Evolutionary conservation across 1,140 invertebrate species (phyloP), one percentile per base, ranked within the genome.

Genomic region (Lordiphosa clarofinis): DNA sequence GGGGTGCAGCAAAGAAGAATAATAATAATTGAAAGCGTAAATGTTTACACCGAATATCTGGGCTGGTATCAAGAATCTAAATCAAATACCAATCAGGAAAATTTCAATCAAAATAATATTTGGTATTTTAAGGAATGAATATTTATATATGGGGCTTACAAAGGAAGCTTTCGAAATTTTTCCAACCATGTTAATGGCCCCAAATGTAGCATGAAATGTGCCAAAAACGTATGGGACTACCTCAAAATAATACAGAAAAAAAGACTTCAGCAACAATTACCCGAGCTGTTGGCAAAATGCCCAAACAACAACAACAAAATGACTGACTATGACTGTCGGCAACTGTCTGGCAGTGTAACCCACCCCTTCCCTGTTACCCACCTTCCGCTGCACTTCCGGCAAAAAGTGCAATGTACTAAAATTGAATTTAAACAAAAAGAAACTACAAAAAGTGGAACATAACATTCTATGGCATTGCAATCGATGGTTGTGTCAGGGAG

Each of bases 341-440:
- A 46, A 43, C 31, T 53, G 50, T 43, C 66, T 56, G 48, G 42
- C 24, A 50, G n/a, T 36, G 46, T 6, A 10, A 31, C 15, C 55
- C n/a, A 15, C 21, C 28, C 19, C 48, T 12, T 31, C 39, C 11
- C 7, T 39, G 35, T 44, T 56, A 37, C 53, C 58, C 65, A 81
- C 65, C 75, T 79, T 79, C 65, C 59, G 75, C 21, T 56, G 67
- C 58, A 84, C 78, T 78, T 84, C 78, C 78, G 78, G 73, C 76
- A 84, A 82, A 82, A 84, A 82, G 78, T 82, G 78, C 78, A 82
- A 84, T 84, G 78, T 40, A 84, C 78, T 84, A 73, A 84, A 82
- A 82, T 84, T 82, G 79, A 84, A 84, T 84, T 84, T 73, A 70
- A 76, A 68, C 70, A 84, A 82, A 84, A 82, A 64, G 53, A 72